Base-by-base conservation (phyloP, 2,888 invertebrate species). In the Tetranychus truncatus region DNA sequence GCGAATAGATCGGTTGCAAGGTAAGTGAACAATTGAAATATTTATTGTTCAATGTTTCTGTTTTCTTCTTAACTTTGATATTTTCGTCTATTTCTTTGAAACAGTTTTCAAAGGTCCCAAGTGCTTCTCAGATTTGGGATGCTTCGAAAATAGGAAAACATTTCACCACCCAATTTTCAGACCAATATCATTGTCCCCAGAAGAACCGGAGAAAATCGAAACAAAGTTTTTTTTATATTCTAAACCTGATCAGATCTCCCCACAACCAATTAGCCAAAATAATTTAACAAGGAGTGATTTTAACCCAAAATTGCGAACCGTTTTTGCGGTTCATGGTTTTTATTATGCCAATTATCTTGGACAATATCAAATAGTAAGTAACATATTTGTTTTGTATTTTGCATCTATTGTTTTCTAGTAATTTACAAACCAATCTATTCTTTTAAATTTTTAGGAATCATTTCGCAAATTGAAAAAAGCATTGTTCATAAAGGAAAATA, bases 191-290 rank as follows among this genome's bases (percentile, higher is more conserved):
- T 21, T 73, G 6, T 9, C 65, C 2, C 73, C 73, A 24, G 24
- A 34, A 15, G 21, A 55, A n/a, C 9, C 45, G n/a, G 66, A 66
- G 20, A 18, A 9, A 20, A 66, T 73, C 1, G 66, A 20, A 8
- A 73, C 73, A 9, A 46, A 9, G 18, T 73, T 73, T 34, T 24
- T n/a, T 8, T 21, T 73, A n/a, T 73, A 20, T n/a, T 20, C 73
- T 55, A n/a, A 20, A 6, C 15, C 20, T 11, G 55, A 34, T 66
- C 65, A n/a, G 8, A 45, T 24, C 1, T 1, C 0, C 9, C 72
- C 45, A 8, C 45, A 72, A n/a, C 7, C 18, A 45, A 18, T 72
- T 0, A 72, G 18, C 6, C 6, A 11, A 1, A 15, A 44, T 11
- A 45, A n/a, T 45, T 4, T 72, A 15, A 44, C 20, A 6, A 45